phyloP scores from a whole-genome alignment of 2,113 vertebrate genomes.

The Rhineura floridana region DNA sequence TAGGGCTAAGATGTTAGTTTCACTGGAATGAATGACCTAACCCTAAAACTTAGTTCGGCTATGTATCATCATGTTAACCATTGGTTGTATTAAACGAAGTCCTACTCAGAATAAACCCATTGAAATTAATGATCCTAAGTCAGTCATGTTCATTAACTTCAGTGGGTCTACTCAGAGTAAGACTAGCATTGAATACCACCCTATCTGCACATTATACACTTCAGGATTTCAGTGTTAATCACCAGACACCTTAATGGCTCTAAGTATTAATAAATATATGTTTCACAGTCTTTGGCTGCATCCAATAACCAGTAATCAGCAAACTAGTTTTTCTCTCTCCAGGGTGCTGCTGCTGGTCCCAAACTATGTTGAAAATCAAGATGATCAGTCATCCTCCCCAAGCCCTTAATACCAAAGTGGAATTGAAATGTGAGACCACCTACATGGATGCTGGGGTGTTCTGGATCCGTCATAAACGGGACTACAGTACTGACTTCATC shows the following conservation, averaged over 20 bases:
- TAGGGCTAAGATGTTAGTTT: background rate
- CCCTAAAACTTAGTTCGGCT: background rate
- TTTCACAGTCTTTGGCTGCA: background rate
- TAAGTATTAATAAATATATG: background rate
- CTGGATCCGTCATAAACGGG: constrained; percentile 54
- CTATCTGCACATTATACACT: background rate
- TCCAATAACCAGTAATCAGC: too few species aligned
- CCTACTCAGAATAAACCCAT: too few species aligned
- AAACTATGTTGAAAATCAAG: accelerated
- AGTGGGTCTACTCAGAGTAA: too few species aligned
- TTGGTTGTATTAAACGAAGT: too few species aligned
- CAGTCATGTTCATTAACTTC: too few species aligned
- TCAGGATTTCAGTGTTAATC: background rate
- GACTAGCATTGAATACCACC: too few species aligned
- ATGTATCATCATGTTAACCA: too few species aligned
- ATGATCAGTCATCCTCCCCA: accelerated
- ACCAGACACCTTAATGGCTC: background rate
- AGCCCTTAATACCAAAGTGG: accelerated
- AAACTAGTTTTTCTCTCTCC: constrained; percentile 19
- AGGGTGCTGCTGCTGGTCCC: constrained; percentile 24
- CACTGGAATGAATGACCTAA: background rate
- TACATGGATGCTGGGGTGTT: accelerated
- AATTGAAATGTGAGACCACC: constrained; percentile 38
- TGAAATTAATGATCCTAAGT: too few species aligned
- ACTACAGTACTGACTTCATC: background rate